Conservation (phyloP, 1,140 invertebrate genomes). For the Zaprionus davidi region DNA sequence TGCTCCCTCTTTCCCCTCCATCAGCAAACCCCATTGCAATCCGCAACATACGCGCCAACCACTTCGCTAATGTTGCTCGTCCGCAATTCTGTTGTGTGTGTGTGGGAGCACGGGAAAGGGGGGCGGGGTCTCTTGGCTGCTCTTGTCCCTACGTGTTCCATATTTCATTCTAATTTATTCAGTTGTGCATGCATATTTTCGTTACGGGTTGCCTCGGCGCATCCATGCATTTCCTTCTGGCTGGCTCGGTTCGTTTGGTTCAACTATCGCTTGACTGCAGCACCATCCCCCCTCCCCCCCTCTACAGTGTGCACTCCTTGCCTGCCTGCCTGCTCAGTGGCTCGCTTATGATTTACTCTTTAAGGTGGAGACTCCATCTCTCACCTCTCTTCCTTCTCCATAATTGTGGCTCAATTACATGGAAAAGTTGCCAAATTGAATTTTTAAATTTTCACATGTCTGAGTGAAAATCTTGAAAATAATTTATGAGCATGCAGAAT, state of each 20-base stretch:
- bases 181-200: conserved; percentile 82
- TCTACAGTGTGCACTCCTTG: neutral
- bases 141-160: conserved; percentile 75
- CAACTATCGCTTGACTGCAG: conserved; percentile 78
- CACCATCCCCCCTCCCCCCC: conserved; percentile 7
- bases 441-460: conserved; percentile 72
- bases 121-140: conserved; percentile 41
- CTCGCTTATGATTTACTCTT: conserved; percentile 79
- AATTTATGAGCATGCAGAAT: conserved; percentile 66
- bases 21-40: neutral
- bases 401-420: conserved; percentile 82
- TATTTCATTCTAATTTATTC: conserved; percentile 83
- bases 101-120: conserved; percentile 4
- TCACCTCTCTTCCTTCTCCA: conserved; percentile 16
- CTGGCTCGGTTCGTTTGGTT: conserved; percentile 79
- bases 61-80: conserved; percentile 35
- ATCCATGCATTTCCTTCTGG: conserved; percentile 81
- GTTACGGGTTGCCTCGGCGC: conserved; percentile 79
- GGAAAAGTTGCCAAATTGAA: conserved; percentile 82
- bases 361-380: conserved; percentile 56
- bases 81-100: conserved; percentile 26
- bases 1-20: neutral
- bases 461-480: conserved; percentile 58
- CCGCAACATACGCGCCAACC: conserved; percentile 15
- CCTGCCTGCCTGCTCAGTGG: conserved; percentile 55